Base-by-base conservation (phyloP, 2,113 vertebrate genomes). In the Dicentrarchus labrax region DNA sequence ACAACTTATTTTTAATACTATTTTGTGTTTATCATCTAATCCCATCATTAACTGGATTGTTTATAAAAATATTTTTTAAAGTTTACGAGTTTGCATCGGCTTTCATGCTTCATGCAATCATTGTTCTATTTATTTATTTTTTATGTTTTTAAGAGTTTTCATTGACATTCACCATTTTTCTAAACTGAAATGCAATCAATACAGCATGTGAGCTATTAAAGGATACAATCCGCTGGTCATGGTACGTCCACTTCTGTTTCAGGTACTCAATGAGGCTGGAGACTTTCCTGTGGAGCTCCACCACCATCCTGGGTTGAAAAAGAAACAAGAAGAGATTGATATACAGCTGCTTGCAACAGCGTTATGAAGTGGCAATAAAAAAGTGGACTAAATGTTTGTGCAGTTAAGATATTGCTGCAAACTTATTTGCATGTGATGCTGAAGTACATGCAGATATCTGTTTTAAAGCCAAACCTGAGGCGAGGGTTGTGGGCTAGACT, bases 221-320 rank as follows among this genome's bases (percentile, higher is more conserved):
- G 96, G 98, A 99, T 99, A 99, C 98, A 78, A 99, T 95, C 36
- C 97, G 94, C 80, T 97, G 96, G 94, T 99, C 98, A 5, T 99
- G 97, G 76, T 97, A 95, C 0, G 97, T 95, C 98, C 98, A 99
- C 88, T 99, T 99, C 92, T 99, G 98, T 85, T 98, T 99, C 89
- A 99, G 91, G 88, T 99, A 99, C 70, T 99, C 98, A 19, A 99
- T 99, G 75, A 99, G 98, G 87, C 97, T 98, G 91, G 98, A 99
- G 19, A 99, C 97, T 83, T 99, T 99, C 30, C 98, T 95, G 86
- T 99, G 98, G 8, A 99, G 95, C 87, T 99, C 98, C 85, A 99
- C 98, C 0, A 99, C 97, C 98, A 99, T 99, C 94, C 98, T 99
- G 0, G 0, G 30, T 48, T n/a, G 2, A 53, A 68, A 71, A 70